These are phyloP conservation scores for Podarcis siculus DNA, from an alignment of 2,797 vertebrate species.

Conservation along the genomic window DNA sequence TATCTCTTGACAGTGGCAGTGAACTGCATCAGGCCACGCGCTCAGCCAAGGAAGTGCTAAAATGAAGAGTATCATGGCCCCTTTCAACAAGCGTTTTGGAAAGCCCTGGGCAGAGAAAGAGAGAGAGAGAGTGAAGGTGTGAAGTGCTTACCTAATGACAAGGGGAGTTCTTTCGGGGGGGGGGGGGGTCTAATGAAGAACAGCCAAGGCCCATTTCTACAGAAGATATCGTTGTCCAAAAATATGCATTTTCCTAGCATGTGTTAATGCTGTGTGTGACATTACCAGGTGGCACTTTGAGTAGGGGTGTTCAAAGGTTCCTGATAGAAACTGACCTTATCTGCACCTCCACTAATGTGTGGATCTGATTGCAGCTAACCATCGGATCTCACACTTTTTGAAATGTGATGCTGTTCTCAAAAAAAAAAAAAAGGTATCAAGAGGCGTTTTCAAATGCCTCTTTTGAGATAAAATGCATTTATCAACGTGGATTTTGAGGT, in stretches of 20 bases:
- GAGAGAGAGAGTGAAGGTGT: slow-evolving; percentile 60
- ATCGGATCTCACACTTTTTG: no score
- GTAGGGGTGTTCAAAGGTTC: no score
- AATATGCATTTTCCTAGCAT: neutral
- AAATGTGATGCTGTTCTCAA: no score
- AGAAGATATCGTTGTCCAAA: neutral
- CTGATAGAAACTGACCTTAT: no score
- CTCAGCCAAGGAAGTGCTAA: slow-evolving; percentile 66
- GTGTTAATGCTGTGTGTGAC: neutral
- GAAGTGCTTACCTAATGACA: slow-evolving; percentile 42
- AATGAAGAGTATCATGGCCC: slow-evolving; percentile 71
- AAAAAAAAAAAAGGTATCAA: no score
- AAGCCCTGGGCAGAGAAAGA: slow-evolving; percentile 48
- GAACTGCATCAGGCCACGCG: slow-evolving; percentile 69
- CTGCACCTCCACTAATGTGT: no score
- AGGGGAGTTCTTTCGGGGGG: neutral
- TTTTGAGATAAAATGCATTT: no score
- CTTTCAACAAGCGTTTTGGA: slow-evolving; percentile 70
- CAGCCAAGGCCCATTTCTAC: neutral
- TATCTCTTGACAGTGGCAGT: slow-evolving; percentile 77
- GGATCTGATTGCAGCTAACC: no score
- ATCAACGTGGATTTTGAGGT: no score
- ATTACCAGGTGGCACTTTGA: neutral
- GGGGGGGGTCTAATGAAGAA: neutral
- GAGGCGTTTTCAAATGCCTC: no score